phyloP scores from a whole-genome alignment of 1,140 invertebrate genomes.

The Drosophila trapezifrons region DNA sequence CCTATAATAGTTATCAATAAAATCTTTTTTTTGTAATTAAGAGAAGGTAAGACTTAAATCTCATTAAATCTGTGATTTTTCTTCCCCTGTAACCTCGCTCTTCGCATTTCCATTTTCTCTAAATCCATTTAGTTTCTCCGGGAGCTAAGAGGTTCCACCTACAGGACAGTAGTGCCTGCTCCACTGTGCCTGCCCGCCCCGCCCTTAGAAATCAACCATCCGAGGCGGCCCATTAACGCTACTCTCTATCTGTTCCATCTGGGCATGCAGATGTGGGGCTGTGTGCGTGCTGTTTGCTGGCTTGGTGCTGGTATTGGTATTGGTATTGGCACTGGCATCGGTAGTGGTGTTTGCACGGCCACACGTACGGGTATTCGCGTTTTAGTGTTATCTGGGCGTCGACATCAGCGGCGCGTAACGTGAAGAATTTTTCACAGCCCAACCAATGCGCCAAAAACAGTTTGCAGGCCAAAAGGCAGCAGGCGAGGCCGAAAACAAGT shows the following conservation, averaged over 20 bases:
- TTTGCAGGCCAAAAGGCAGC: conserved; percentile 48
- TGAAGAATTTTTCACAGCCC: conserved; percentile 64
- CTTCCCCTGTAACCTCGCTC: too few species aligned
- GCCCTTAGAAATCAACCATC: conserved; percentile 50
- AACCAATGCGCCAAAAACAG: conserved; percentile 67
- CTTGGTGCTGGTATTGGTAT: conserved; percentile 31
- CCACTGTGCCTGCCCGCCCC: conserved; percentile 25
- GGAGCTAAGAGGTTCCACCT: conserved; percentile 1
- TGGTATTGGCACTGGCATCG: conserved; percentile 1
- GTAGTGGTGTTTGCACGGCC: conserved; percentile 40
- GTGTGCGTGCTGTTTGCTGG: conserved; percentile 21
- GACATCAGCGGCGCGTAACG: conserved; percentile 74
- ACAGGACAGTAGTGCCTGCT: too few species aligned
- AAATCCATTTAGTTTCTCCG: conserved; percentile 26
- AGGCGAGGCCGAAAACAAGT: conserved; percentile 38
- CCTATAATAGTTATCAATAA: too few species aligned
- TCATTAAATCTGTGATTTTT: neutral
- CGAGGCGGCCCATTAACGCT: conserved; percentile 48
- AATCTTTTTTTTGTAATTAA: too few species aligned
- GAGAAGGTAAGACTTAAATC: neutral
- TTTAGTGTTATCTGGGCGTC: conserved; percentile 75
- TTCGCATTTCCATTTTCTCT: neutral
- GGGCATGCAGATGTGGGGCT: conserved; percentile 36
- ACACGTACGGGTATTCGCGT: conserved; percentile 36
- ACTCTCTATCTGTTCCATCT: conserved; percentile 33